phyloP scores from a whole-genome alignment of 2,113 vertebrate genomes.

The Phaethon lepturus region DNA sequence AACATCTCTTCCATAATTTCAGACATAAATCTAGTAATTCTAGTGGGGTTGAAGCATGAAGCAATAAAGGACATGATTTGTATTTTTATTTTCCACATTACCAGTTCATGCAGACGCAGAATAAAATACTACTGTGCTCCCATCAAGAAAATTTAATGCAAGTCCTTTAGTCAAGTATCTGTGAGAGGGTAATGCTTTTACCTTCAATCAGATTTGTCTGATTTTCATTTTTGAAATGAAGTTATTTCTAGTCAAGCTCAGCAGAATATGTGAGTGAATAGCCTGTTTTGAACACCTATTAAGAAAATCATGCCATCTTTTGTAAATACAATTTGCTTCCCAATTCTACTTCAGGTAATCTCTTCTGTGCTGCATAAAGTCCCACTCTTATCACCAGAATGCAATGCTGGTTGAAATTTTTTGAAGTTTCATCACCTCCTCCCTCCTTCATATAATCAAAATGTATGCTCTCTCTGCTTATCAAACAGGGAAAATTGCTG shows the following conservation, averaged over 20 bases:
- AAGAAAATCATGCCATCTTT: slow-evolving; percentile 73
- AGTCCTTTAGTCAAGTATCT: slow-evolving; percentile 54
- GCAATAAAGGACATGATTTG: slow-evolving; percentile 58
- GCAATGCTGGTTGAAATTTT: slow-evolving; percentile 67
- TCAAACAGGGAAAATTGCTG: slow-evolving; percentile 73
- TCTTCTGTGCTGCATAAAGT: slow-evolving; percentile 56
- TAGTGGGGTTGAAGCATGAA: slow-evolving; percentile 49
- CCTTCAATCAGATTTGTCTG: slow-evolving; percentile 65
- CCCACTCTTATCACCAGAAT: slow-evolving; percentile 75
- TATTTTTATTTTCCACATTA: slow-evolving; percentile 66
- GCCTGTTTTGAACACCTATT: slow-evolving; percentile 71
- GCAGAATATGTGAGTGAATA: slow-evolving; percentile 62
- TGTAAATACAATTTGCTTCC: slow-evolving; percentile 81
- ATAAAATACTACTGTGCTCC: slow-evolving; percentile 29
- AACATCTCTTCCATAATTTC: slow-evolving; percentile 53
- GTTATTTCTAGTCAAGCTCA: slow-evolving; percentile 70
- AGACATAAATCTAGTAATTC: slow-evolving; percentile 56
- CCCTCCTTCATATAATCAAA: slow-evolving; percentile 57
- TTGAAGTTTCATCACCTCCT: slow-evolving; percentile 59
- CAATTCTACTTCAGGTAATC: slow-evolving; percentile 75
- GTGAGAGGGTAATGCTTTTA: slow-evolving; percentile 46
- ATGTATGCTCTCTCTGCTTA: slow-evolving; percentile 57
- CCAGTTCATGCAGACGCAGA: slow-evolving; percentile 36
- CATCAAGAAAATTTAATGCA: slow-evolving; percentile 59
- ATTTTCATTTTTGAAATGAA: slow-evolving; percentile 60